A percentile compares a stretch with the other conserved stretches of the same genome.
These are phyloP conservation scores for Catocala nupta DNA, from an alignment of 2,888 invertebrate species.

Conservation along the genomic window DNA sequence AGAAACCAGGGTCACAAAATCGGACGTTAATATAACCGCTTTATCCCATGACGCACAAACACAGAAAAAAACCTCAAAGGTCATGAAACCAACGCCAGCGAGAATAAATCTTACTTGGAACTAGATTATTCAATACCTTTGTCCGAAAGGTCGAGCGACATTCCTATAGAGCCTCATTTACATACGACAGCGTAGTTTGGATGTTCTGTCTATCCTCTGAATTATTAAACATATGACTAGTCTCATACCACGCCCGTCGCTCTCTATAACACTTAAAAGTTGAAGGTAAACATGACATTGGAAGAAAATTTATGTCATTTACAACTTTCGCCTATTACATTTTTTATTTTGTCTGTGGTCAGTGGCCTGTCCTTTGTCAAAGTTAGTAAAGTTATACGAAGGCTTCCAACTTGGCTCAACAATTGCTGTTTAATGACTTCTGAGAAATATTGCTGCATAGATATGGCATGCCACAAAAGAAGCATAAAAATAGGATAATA, in stretches of 20 bases:
- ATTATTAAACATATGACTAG: slow-evolving; percentile 4
- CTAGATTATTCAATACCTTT: slow-evolving; percentile 3
- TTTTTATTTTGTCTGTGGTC: too few species aligned
- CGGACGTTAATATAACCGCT: not conserved
- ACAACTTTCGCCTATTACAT: not conserved
- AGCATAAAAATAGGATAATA: too few species aligned
- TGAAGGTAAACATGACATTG: not conserved
- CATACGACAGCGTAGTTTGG: slow-evolving; percentile 7
- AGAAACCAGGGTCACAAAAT: too few species aligned
- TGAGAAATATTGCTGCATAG: too few species aligned
- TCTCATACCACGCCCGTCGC: not conserved
- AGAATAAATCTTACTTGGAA: not conserved
- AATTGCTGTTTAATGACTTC: too few species aligned
- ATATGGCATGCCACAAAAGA: too few species aligned
- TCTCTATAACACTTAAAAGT: not conserved
- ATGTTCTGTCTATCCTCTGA: not conserved
- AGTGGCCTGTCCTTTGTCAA: too few species aligned
- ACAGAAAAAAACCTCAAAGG: not conserved
- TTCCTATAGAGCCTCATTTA: slow-evolving; percentile 22
- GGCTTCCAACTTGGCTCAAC: too few species aligned
- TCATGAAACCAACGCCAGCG: not conserved
- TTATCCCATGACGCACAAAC: too few species aligned
- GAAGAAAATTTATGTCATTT: not conserved
- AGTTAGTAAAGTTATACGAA: too few species aligned
- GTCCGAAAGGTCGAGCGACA: slow-evolving; percentile 2